Base-by-base conservation (phyloP, 2,113 vertebrate species). In the Girardinichthys multiradiatus region DNA sequence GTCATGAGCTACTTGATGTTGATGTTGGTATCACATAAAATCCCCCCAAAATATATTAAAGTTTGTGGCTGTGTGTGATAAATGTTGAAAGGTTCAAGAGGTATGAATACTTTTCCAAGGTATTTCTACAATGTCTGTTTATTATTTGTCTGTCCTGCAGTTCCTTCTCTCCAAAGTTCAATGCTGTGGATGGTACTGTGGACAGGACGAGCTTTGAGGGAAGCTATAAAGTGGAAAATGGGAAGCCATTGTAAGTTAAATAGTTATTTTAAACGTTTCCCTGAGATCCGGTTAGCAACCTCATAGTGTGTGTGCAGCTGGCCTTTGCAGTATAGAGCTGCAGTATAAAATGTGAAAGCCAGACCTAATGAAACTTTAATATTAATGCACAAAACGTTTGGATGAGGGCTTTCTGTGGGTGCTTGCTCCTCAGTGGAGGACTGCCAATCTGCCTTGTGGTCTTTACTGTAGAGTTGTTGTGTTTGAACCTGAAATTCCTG, bases 81-180 rank as follows among this genome's bases (percentile, higher is more conserved):
- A 33, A 68, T 10, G 24, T 15, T 51, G 5, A 15, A 24, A 10
- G 10, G 6, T 3, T 17, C 19, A 6, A 33, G 42, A 5, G 4
- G 1, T 45, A 4, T 45, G 42, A 45, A 45, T 19, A 45, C 4
- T 45, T 45, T 45, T 17, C 4, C 2, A 31, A 14, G 24, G 15
- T 24, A 45, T 51, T 72, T 8, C 31, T 33, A 1, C 3, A 6
- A 28, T 6, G 30, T n/a, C 14, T 68, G 17, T 7, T 60, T 30
- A 19, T 27, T 59, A 1, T 79, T 58, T 69, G 8, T 58, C 78
- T 80, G 17, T 57, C 62, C 69, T 77, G 12, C 83, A 95, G 94
- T 4, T 69, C 79, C 30, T 98, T 97, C 91, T 92, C 90, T 70
- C 95, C 95, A n/a, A 74, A 87, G 31, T 97, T 97, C 87, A 97